Base-by-base conservation (phyloP, 2,797 vertebrate species). In the Sandelia bainsii region DNA sequence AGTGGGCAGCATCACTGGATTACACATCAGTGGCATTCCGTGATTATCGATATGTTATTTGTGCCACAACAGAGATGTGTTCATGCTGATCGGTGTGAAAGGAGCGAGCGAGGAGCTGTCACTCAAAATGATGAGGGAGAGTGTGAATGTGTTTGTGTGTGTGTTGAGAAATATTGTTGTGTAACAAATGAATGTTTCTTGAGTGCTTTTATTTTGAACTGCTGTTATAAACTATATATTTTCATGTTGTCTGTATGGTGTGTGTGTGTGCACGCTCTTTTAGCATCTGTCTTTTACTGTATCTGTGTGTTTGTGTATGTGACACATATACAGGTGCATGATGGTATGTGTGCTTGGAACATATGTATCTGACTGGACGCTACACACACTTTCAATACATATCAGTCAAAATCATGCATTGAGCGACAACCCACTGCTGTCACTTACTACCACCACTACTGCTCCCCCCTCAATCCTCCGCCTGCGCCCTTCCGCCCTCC, bases 351-450 rank as follows among this genome's bases (percentile, higher is more conserved):
- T 53, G 57, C 13, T 60, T 69, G 39, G 20, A 49, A 45, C 23
- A 63, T 23, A 2, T 44, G 40, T 63, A 9, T 60, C 17, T 51
- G 2, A 8, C 4, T 13, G 20, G 7, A 32, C 32, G 9, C 32
- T 32, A 32, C 32, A 32, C 32, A 32, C 32, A 32, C 32, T 32
- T 60, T 13, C 23, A 69, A n/a, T 54, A 54, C 49, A 23, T 12
- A 66, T 68, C 56, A 59, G n/a, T 83, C 73, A 85, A 45, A 57
- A 70, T 64, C 87, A 87, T 75, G 76, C 80, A 70, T 73, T 27
- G 0, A 69, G 56, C 2, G 54, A 82, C 77, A 69, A 48, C 54
- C 64, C 57, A 48, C 72, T 66, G 62, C 75, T 86, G 65, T 85
- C 75, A 52, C 56, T 82, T 50, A 75, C 69, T 59, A 66, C 48